Evolutionary conservation across 2,888 invertebrate genomes (phyloP).

Genomic region (Alloplasta piceator): DNA sequence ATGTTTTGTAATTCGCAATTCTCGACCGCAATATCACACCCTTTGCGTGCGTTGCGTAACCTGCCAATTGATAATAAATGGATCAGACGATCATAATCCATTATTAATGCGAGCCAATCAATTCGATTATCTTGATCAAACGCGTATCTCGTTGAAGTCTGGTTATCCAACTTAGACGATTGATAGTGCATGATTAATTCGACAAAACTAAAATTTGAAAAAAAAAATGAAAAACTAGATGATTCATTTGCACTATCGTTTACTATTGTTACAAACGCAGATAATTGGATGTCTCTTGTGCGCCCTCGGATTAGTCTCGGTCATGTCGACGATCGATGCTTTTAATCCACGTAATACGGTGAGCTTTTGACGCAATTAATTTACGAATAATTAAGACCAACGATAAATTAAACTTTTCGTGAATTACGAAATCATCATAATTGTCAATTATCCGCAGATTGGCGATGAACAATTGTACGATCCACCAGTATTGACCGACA

Average conservation of each 20-base stretch:
- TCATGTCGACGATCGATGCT: slow-evolving; percentile 57
- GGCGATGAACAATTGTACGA: slow-evolving; percentile 69
- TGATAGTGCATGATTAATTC: not conserved
- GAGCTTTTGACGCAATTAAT: slow-evolving; percentile 2
- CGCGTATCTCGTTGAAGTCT: not conserved
- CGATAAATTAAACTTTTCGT: not conserved
- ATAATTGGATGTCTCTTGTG: slow-evolving; percentile 69
- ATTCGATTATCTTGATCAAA: slow-evolving; percentile 1
- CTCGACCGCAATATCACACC: too few species aligned
- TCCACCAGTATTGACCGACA: slow-evolving; percentile 55
- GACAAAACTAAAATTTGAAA: not conserved
- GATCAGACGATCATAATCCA: too few species aligned
- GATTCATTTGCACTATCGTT: not conserved
- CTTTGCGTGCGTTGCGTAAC: too few species aligned
- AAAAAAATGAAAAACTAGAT: not conserved
- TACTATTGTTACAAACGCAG: slow-evolving; percentile 60
- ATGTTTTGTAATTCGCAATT: too few species aligned
- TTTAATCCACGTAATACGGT: slow-evolving; percentile 67
- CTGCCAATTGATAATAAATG: too few species aligned
- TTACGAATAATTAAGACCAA: not conserved
- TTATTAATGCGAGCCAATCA: not conserved
- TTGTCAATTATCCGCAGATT: slow-evolving; percentile 60
- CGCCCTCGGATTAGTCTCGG: slow-evolving; percentile 65
- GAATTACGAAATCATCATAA: not conserved
- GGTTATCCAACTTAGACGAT: slow-evolving; percentile 3